Evolutionary conservation across 2,113 vertebrate species (phyloP).

Genomic region (Pluvialis apricaria): DNA sequence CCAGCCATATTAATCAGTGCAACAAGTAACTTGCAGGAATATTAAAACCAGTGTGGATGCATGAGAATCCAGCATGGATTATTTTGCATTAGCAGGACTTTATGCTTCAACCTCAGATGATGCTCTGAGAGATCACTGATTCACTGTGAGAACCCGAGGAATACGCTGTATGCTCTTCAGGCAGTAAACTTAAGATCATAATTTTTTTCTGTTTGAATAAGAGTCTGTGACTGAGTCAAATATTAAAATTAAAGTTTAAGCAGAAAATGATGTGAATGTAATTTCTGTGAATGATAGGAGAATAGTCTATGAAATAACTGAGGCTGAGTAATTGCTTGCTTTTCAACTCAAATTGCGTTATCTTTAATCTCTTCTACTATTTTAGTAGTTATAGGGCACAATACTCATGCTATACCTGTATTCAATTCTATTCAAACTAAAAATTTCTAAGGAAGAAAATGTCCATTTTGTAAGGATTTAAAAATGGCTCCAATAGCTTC

Average conservation of each 20-base stretch:
- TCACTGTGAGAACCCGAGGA: background rate
- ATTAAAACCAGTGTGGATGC: background rate
- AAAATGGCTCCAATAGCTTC: background rate
- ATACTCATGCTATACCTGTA: background rate
- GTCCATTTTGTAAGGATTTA: background rate
- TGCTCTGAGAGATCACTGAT: background rate
- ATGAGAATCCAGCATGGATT: background rate
- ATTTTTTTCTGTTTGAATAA: background rate
- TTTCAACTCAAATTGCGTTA: background rate
- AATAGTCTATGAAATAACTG: background rate
- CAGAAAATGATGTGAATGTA: background rate
- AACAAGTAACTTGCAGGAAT: background rate
- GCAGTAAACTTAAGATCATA: background rate
- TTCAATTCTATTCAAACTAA: background rate
- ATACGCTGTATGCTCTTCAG: accelerated
- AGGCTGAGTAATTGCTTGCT: background rate
- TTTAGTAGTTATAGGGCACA: background rate
- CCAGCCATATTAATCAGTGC: background rate
- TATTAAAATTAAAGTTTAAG: background rate
- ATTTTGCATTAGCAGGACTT: background rate
- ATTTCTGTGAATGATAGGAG: background rate
- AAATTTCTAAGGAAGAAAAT: background rate
- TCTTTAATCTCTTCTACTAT: background rate
- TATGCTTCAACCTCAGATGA: background rate
- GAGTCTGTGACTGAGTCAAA: background rate